Base-by-base conservation (phyloP, 2,888 invertebrate genomes). In the Antheraea assamensis region DNA sequence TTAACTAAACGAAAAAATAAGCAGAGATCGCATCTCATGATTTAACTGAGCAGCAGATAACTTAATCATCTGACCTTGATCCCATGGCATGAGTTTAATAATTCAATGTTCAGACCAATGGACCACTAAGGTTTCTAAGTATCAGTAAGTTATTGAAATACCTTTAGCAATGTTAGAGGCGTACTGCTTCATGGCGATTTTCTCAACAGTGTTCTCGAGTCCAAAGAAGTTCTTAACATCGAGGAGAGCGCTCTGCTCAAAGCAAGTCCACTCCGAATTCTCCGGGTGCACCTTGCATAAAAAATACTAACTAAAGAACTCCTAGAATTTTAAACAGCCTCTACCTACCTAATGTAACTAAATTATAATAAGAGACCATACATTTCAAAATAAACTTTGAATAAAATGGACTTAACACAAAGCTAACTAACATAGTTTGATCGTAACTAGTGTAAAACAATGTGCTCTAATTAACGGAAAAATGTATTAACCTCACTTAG, bases 141-240 rank as follows among this genome's bases (percentile, higher is more conserved):
- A 64, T 3, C 30, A 64, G 17, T 30, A 64, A 64, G 10, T 24
- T 24, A 24, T 58, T 30, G 19, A 35, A 1, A 35, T 68, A 68
- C 96, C 95, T 88, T 95, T 98, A 72, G 97, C 96, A 81, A 98
- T 97, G 87, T 98, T 98, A 71, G 97, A 95, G 7, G 98, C 97
- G 87, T 99, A 99, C 87, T 99, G 99, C 86, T 98, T 99, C 97
- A 99, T 98, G 71, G 98, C 98, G 83, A 99, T 96, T 90, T 99
- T 99, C 92, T 99, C 99, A 86, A 99, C 98, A 0, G 98, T 97
- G 87, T 96, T 97, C 93, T 99, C 99, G 84, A 99, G 97, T 0
- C 99, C 98, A 92, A 98, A 98, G 93, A 99, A 99, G 83, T 97
- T 98, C 89, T 98, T 98, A 72, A 99, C 98, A 91, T 99, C 99